Conservation (phyloP, 2,888 invertebrate species). For the Platycheirus rosarum region DNA sequence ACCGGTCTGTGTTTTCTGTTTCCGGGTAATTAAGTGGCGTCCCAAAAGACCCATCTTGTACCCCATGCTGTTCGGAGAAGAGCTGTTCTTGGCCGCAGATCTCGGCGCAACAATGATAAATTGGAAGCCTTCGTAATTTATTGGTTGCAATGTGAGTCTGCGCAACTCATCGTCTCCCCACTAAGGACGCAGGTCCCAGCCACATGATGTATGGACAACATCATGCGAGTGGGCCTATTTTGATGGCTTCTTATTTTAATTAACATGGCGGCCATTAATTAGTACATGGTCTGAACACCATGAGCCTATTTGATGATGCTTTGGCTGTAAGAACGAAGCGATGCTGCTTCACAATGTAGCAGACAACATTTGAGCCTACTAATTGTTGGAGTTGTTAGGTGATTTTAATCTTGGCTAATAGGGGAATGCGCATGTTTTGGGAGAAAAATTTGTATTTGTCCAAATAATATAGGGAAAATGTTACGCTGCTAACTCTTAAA, state of each 20-base stretch:
- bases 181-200: conserved; percentile 14
- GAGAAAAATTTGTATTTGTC: too few relatives aligned
- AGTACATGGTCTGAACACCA: conserved; percentile 53
- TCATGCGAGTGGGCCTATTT: conserved; percentile 56
- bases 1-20: conserved; percentile 63
- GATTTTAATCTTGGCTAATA: conserved; percentile 29
- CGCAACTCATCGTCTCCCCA: conserved; percentile 59
- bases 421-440: conserved; percentile 23
- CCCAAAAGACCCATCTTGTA: conserved; percentile 27
- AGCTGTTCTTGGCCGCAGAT: conserved; percentile 31
- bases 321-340: conserved; percentile 1
- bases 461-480: too few relatives aligned
- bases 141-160: conserved; percentile 57
- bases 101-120: conserved; percentile 67
- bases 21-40: conserved; percentile 75
- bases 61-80: conserved; percentile 57
- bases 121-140: conserved; percentile 70
- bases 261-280: conserved; percentile 72
- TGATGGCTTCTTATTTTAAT: conserved; percentile 73
- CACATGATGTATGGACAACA: conserved; percentile 46
- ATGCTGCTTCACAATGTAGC: conserved; percentile 21
- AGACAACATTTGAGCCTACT: conserved; percentile 49
- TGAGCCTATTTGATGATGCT: conserved; percentile 46
- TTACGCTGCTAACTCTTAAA: too few relatives aligned
- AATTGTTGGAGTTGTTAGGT: conserved; percentile 58